Evolutionary conservation across 2,888 invertebrate genomes (phyloP), one percentile per base, ranked within the genome.

Genomic region (Incurvaria masculella): DNA sequence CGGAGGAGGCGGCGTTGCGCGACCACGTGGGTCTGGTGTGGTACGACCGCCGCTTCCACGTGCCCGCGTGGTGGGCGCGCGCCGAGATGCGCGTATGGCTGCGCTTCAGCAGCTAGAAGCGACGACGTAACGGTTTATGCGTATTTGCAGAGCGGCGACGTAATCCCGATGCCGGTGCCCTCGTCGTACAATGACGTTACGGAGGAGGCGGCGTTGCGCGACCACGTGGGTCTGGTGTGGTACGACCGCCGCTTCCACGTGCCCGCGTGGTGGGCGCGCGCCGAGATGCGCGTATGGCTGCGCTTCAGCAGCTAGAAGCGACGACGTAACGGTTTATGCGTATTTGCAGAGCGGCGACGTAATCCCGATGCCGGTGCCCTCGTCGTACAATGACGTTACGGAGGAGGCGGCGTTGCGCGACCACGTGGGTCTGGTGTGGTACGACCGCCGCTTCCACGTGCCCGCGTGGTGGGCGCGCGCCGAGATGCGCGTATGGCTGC

Each of bases 351-450:
- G 81, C 8, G 84, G 84, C 51, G 68, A 84, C 26, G 86, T 88
- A 1, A 87, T 91, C 47, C 81, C 86, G 20, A 97, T 98, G 96
- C 97, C 97, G 6, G 97, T 98, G 17, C 97, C 97, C 0, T 86
- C 94, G 1, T 96, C 96, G 50, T 98, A 91, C 80, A 97, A 97
- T 65, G 98, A 99, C 66, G 14, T 33, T 3, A 93, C 94, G 0
- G 87, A 90, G 46, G 89, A 93, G 47, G 81, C 76, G 20, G 72
- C 80, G 0, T 66, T 97, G 3, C 78, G 97, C 14, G 96, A 97
- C 70, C 95, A 97, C 72, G 88, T 97, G 2, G 98, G 98, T 0
- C 86, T 95, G 61, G 97, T 93, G 14, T 99, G 98, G 98, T 98
- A 98, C 67, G 92, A 95, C 64, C 80, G 88, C n/a, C 82, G 82